Percentiles rank a stretch among this genome's conserved stretches.
phyloP scores from a whole-genome alignment of 2,113 vertebrate species.

The Nesoenas mayeri region DNA sequence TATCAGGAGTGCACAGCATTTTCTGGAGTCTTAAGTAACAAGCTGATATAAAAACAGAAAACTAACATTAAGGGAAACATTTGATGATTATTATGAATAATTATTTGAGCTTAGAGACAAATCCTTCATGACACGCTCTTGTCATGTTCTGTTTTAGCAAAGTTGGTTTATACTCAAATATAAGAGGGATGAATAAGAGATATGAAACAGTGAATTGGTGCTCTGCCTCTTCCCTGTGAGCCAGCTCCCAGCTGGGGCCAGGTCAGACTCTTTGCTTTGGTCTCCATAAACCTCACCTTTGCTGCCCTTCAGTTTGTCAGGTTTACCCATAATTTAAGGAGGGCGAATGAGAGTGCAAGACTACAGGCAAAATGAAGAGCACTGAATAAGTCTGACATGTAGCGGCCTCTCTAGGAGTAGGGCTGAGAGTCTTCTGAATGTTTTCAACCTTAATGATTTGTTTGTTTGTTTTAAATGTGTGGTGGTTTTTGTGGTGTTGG shows the following conservation, averaged over 20 bases:
- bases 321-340: neutral
- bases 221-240: neutral
- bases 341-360: neutral
- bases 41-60: neutral
- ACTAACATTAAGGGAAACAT: neutral
- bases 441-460: neutral
- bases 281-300: neutral
- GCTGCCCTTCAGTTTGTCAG: neutral
- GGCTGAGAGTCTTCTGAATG: fast-evolving
- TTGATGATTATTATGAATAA: neutral
- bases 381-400: neutral
- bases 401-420: neutral
- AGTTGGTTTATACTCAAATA: neutral
- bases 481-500: too few relatives aligned
- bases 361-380: neutral
- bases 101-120: neutral
- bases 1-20: neutral
- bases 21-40: neutral
- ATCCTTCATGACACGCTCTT: neutral
- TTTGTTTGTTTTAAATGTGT: neutral
- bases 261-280: fast-evolving
- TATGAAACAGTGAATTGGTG: neutral
- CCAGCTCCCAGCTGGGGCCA: neutral
- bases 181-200: neutral
- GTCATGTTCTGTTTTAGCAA: neutral